Evolutionary conservation across 1,140 invertebrate species (phyloP).

Genomic region (Neodiprion virginianus): DNA sequence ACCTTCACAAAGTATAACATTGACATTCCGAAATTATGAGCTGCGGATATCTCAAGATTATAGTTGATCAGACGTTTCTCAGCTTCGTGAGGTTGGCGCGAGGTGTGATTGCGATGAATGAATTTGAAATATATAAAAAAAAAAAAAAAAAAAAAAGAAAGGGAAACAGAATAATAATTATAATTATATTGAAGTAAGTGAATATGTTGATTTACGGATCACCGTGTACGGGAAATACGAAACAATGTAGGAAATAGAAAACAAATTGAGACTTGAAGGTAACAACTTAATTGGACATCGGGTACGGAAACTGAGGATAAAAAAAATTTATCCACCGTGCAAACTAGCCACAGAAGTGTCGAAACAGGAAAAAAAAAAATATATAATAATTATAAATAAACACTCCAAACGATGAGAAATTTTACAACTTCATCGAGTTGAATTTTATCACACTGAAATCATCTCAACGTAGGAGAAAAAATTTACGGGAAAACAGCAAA

Average conservation of each 20-base stretch:
- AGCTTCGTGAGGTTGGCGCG: too few relatives aligned
- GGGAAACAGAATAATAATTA: neutral
- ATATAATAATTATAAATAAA: neutral
- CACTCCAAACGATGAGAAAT: constrained; percentile 9
- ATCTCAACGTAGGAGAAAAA: constrained; percentile 29
- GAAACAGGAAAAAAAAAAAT: neutral
- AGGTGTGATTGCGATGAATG: neutral
- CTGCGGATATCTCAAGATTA: too few relatives aligned
- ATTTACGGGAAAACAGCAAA: constrained; percentile 13
- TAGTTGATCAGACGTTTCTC: too few relatives aligned
- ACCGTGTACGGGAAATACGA: too few relatives aligned
- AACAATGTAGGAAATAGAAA: too few relatives aligned
- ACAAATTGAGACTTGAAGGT: neutral
- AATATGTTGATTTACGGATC: too few relatives aligned
- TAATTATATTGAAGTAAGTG: neutral
- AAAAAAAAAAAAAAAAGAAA: neutral
- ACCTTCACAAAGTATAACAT: constrained; percentile 7
- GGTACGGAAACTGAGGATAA: neutral
- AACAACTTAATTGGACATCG: neutral
- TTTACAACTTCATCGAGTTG: neutral
- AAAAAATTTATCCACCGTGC: neutral
- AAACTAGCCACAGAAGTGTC: neutral
- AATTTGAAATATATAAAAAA: neutral
- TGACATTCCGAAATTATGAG: constrained; percentile 11
- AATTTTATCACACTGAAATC: constrained; percentile 1